phyloP scores from a whole-genome alignment of 2,113 vertebrate species.

The Pyrgilauda ruficollis region DNA sequence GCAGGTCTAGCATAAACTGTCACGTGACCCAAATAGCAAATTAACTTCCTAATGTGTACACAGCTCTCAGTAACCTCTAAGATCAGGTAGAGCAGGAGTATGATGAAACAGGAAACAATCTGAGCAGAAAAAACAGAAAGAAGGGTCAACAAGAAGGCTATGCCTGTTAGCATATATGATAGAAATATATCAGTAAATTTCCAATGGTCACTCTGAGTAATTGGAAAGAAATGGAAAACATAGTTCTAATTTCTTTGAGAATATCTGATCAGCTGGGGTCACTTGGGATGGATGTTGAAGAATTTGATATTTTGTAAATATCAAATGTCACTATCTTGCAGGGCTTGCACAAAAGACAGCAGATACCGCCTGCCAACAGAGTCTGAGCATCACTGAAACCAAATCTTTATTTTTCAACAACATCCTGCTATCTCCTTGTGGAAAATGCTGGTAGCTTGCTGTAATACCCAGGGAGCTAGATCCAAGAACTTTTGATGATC shows the following conservation, averaged over 20 bases:
- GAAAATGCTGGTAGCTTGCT: background rate
- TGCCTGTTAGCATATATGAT: background rate
- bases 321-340: background rate
- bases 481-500: background rate
- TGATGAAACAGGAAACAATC: background rate
- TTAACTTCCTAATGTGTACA: background rate
- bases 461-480: background rate
- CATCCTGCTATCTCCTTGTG: rapidly evolving
- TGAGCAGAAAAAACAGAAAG: background rate
- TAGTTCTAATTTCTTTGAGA: background rate
- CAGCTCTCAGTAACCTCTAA: background rate
- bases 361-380: background rate
- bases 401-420: background rate
- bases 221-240: background rate
- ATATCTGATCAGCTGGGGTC: background rate
- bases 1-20: background rate
- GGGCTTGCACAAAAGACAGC: background rate
- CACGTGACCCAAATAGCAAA: background rate
- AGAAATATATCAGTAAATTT: background rate
- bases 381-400: background rate
- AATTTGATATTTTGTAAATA: background rate
- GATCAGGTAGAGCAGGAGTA: background rate
- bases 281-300: background rate
- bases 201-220: background rate
- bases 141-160: rapidly evolving